Evolutionary conservation across 2,113 vertebrate species (phyloP).

Genomic region (Sminthopsis crassicaudata): DNA sequence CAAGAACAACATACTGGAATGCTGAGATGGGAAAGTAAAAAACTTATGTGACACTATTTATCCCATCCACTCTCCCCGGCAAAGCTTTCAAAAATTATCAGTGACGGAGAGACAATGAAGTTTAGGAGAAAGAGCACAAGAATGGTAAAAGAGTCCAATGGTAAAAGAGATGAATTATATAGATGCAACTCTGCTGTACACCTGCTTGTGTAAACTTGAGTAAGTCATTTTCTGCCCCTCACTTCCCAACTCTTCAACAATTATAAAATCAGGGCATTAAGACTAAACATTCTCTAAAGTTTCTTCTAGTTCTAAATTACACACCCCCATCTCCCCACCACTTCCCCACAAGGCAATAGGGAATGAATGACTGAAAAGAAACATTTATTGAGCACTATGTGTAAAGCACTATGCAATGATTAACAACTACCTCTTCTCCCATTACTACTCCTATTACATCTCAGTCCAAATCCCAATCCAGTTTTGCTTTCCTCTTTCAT

Average conservation of each 20-base stretch:
- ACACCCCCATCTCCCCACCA: neutral
- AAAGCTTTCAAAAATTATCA: slow-evolving; percentile 16
- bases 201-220: neutral
- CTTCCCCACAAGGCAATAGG: neutral
- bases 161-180: neutral
- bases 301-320: neutral
- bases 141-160: neutral
- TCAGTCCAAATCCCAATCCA: neutral
- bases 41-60: neutral
- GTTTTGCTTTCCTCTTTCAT: neutral
- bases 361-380: neutral
- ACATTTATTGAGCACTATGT: neutral
- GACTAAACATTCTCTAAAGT: neutral
- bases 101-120: neutral
- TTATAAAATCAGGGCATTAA: neutral
- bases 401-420: neutral
- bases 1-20: neutral
- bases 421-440: neutral
- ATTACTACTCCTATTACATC: neutral
- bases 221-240: neutral
- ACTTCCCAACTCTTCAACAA: neutral
- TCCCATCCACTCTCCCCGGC: neutral
- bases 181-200: neutral
- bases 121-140: neutral
- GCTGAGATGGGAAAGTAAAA: neutral